Evolutionary conservation across 2,113 vertebrate genomes (phyloP), one percentile per base, ranked within the genome.

Genomic region (Trogon melanurus): DNA sequence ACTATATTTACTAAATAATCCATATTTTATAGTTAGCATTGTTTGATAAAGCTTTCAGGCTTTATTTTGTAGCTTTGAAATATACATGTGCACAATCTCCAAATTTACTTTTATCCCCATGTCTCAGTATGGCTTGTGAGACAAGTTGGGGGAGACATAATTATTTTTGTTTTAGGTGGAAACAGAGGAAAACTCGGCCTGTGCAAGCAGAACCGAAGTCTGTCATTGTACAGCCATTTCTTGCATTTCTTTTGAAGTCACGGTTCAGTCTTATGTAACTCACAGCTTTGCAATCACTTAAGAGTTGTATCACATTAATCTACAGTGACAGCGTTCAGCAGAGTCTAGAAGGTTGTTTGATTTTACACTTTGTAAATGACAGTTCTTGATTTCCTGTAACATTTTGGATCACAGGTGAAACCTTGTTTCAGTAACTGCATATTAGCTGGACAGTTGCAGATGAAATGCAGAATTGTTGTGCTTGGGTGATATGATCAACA

Each of bases 301-400:
- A 78, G 74, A 79, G 47, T 57, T 95, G 45, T 84, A 74, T 91
- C 30, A 17, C 27, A 61, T 93, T 95, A 92, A 96, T 94, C 85
- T 88, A 61, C 25, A 71, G 41, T 90, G 88, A 84, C 95, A 87
- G 45, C 87, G 90, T 89, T 94, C 72, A 86, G 45, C 82, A 51
- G 67, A 88, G 85, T 88, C 88, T 84, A 79, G 83, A 79, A 95
- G 79, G 53, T 44, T 41, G 4, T 79, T 96, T 87, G 85, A 94
- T 94, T 94, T 92, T 84, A 86, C 48, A 36, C 69, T 90, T 89
- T 79, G 53, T 64, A 95, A 92, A 69, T 91, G 88, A 79, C 75
- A 84, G 65, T 84, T 86, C 85, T 91, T 92, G 72, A 79, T 93
- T 94, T 92, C 82, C 65, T 86, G 36, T 69, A 84, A 45, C 86